A percentile compares a stretch with the other conserved stretches of the same genome.
Conservation (phyloP, 2,113 vertebrate genomes). For the Urocitellus parryii region DNA sequence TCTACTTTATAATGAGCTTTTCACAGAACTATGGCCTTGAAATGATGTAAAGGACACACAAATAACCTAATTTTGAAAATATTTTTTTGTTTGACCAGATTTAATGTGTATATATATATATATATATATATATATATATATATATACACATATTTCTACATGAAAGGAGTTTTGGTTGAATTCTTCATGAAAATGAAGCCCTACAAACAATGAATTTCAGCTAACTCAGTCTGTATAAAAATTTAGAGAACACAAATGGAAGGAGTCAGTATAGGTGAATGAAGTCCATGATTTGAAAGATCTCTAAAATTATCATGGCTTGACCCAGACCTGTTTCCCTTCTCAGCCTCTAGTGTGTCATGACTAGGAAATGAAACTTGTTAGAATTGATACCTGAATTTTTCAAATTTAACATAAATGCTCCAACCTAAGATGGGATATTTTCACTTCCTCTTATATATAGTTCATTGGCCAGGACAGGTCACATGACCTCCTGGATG, state of each 20-base stretch:
- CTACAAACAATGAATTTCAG: neutral
- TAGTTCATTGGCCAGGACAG: neutral
- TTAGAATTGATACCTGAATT: neutral
- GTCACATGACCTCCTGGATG: neutral
- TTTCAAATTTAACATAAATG: neutral
- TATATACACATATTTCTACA: neutral
- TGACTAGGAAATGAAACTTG: neutral
- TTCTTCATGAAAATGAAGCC: neutral
- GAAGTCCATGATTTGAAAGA: neutral
- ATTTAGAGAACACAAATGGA: neutral
- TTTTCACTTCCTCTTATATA: neutral
- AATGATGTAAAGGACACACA: neutral
- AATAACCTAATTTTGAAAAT: neutral
- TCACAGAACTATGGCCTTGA: neutral
- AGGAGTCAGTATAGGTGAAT: neutral
- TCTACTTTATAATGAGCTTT: neutral
- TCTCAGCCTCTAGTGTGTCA: neutral
- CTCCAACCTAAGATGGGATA: neutral
- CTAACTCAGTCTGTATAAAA: neutral
- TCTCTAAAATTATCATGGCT: neutral
- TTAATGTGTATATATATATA: neutral
- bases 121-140: neutral
- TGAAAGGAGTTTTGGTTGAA: slow-evolving; percentile 1
- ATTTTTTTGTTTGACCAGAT: neutral
- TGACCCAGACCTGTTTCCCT: neutral